Percentiles rank a stretch among this genome's conserved stretches.
Conservation (phyloP, 2,888 invertebrate genomes). For the Julus scanicus region DNA sequence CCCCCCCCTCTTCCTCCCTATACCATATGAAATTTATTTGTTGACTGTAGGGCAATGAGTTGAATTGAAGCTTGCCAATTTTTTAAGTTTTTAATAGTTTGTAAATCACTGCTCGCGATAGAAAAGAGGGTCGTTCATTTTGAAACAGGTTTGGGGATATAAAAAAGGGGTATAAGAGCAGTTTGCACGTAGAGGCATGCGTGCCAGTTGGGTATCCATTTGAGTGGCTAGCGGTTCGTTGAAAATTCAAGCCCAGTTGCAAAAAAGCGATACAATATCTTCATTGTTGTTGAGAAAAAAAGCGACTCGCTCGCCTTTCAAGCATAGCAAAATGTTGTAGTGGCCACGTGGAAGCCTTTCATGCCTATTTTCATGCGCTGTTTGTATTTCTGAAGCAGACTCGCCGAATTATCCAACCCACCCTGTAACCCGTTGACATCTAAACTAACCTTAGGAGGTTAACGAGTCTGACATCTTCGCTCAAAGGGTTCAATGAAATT, state of each 20-base stretch:
- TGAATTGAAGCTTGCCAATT: background rate
- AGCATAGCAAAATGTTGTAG: slow-evolving; percentile 38
- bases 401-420: background rate
- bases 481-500: background rate
- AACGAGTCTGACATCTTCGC: slow-evolving; percentile 14
- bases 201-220: no score
- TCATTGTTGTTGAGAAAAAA: background rate
- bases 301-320: slow-evolving; percentile 4
- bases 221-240: slow-evolving; percentile 29
- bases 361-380: background rate
- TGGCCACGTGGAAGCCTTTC: slow-evolving; percentile 34
- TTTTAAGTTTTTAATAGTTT: background rate
- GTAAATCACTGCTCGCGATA: background rate
- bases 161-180: background rate
- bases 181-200: background rate
- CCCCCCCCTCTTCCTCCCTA: no score
- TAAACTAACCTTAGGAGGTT: slow-evolving; percentile 39
- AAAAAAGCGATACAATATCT: slow-evolving; percentile 31
- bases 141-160: background rate
- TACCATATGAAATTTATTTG: no score
- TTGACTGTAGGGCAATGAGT: no score
- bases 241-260: slow-evolving; percentile 23
- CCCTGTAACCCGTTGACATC: slow-evolving; percentile 31
- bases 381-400: background rate
- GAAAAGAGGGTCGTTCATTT: background rate